Evolutionary conservation across 2,113 vertebrate species (phyloP).

Genomic region (Emydocephalus ijimae): DNA sequence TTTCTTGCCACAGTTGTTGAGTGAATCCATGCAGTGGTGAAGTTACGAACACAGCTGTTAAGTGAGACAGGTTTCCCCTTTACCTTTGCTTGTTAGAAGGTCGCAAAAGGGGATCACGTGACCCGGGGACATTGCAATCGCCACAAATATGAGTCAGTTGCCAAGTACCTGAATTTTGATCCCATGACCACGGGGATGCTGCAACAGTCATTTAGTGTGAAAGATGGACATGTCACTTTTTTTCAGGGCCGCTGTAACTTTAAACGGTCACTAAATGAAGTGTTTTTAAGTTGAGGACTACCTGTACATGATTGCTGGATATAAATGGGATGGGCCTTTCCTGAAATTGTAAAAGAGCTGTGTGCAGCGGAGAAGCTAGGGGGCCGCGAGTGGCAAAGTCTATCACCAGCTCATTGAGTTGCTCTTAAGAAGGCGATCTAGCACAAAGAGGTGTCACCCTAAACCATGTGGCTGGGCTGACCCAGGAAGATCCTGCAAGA

Average conservation of each 20-base stretch:
- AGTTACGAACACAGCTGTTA: too few species aligned
- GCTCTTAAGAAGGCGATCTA: not conserved
- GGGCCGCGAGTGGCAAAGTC: not conserved
- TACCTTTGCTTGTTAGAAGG: too few species aligned
- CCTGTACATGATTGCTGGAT: not conserved
- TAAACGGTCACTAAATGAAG: not conserved
- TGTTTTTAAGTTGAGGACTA: not conserved
- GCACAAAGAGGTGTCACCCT: not conserved
- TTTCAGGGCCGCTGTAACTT: not conserved
- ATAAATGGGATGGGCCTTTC: not conserved
- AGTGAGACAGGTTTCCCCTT: too few species aligned
- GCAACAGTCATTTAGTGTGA: not conserved
- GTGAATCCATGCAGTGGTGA: too few species aligned
- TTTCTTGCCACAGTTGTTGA: too few species aligned
- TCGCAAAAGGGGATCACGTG: too few species aligned
- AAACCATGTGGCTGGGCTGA: not conserved
- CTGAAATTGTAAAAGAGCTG: not conserved
- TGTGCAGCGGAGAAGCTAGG: not conserved
- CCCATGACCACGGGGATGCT: not conserved
- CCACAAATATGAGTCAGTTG: too few species aligned
- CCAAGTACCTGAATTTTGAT: too few species aligned
- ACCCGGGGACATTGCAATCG: too few species aligned
- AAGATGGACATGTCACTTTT: not conserved
- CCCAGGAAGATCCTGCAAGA: not conserved
- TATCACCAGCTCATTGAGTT: not conserved